phyloP scores from a whole-genome alignment of 2,888 invertebrate genomes.

The Eristalis pertinax region DNA sequence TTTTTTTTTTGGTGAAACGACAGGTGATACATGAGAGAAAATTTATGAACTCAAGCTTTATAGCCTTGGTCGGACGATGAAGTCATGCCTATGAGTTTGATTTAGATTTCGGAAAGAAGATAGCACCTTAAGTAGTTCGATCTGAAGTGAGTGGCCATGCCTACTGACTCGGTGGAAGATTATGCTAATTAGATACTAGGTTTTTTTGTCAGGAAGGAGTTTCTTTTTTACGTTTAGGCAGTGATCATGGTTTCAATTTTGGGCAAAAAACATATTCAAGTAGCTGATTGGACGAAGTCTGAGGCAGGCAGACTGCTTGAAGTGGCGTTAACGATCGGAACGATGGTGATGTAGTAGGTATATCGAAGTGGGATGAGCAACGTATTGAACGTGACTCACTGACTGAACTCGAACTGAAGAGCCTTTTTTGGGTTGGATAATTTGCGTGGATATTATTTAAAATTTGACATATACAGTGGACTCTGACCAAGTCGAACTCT shows the following conservation, averaged over 20 bases:
- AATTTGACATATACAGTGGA: too few species aligned
- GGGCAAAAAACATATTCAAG: slow-evolving; percentile 23
- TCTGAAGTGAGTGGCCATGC: slow-evolving; percentile 19
- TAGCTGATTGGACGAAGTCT: slow-evolving; percentile 1
- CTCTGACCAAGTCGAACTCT: too few species aligned
- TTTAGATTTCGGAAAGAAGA: neutral
- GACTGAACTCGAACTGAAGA: neutral
- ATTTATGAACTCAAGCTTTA: neutral
- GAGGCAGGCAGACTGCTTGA: neutral
- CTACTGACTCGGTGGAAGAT: neutral
- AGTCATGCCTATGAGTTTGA: slow-evolving; percentile 22
- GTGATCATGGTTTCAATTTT: slow-evolving; percentile 23
- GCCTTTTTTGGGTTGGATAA: neutral
- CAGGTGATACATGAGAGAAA: slow-evolving; percentile 39
- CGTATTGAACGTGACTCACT: neutral
- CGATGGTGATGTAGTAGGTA: neutral
- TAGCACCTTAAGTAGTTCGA: slow-evolving; percentile 22
- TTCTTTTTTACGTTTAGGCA: neutral
- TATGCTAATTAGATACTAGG: neutral
- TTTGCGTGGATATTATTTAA: neutral
- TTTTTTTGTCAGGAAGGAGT: neutral
- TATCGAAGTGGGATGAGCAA: neutral
- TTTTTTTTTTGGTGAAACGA: neutral
- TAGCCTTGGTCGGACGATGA: slow-evolving; percentile 37
- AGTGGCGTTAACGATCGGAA: slow-evolving; percentile 11